Conservation (phyloP, 2,797 vertebrate genomes). For the Fringilla coelebs region DNA sequence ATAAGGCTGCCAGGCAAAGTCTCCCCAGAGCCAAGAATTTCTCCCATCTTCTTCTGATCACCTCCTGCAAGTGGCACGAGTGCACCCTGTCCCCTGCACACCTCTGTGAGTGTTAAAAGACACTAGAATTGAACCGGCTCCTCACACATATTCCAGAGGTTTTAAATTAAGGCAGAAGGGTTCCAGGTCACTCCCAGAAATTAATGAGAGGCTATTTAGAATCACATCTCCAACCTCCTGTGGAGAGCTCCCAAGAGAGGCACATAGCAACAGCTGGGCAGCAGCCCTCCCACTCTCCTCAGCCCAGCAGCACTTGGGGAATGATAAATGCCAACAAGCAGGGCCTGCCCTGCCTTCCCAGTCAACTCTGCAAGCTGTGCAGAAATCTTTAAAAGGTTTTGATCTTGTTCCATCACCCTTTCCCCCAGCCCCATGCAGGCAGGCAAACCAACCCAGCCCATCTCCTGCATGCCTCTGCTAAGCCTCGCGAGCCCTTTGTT, state of each 20-base stretch:
- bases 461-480: slow-evolving; percentile 32
- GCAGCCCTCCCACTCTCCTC: not conserved
- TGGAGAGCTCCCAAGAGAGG: not conserved
- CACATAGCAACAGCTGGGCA: not conserved
- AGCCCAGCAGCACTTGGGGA: not conserved
- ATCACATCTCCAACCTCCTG: not conserved
- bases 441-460: slow-evolving; percentile 17
- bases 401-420: slow-evolving; percentile 47
- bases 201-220: not conserved
- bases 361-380: slow-evolving; percentile 22
- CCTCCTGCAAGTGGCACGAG: not conserved
- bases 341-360: not conserved
- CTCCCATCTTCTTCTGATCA: not conserved
- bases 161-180: not conserved
- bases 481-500: slow-evolving; percentile 55
- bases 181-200: not conserved
- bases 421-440: not conserved
- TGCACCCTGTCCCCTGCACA: too few species aligned
- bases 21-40: not conserved
- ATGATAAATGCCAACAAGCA: not conserved
- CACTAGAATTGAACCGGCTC: not conserved
- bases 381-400: slow-evolving; percentile 13
- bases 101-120: not conserved
- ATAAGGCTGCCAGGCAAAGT: too few species aligned
- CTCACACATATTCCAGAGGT: not conserved